phyloP scores from a whole-genome alignment of 1,140 invertebrate genomes.

The Galleria mellonella region DNA sequence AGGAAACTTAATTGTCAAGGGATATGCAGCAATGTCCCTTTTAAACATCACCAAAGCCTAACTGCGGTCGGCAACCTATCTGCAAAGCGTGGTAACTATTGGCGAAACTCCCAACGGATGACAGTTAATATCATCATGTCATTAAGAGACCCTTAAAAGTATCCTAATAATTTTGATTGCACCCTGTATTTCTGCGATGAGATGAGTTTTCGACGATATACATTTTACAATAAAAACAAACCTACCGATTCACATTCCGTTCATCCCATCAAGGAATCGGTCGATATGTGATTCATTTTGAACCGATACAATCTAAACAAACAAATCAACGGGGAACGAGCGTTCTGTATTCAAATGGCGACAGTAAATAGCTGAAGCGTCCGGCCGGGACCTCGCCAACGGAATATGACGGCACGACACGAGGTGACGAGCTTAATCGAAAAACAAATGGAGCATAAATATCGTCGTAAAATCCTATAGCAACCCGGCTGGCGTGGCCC shows the following conservation, averaged over 20 bases:
- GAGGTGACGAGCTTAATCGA: conserved; percentile 40
- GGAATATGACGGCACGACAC: conserved; percentile 11
- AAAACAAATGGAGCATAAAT: conserved; percentile 40
- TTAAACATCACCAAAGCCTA: too few relatives aligned
- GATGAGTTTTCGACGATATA: too few relatives aligned
- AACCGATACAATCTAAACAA: conserved; percentile 26
- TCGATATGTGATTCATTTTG: conserved; percentile 13
- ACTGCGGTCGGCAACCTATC: too few relatives aligned
- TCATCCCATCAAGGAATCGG: conserved; percentile 11
- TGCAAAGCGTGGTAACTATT: too few relatives aligned
- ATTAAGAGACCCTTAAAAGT: too few relatives aligned
- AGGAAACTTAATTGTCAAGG: too few relatives aligned
- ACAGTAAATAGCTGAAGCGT: conserved; percentile 20
- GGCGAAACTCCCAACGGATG: too few relatives aligned
- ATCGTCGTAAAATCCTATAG: conserved; percentile 13
- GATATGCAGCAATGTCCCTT: too few relatives aligned
- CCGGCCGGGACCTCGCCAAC: conserved; percentile 8
- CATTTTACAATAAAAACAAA: neutral
- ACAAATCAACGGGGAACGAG: conserved; percentile 24
- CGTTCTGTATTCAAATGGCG: conserved; percentile 21
- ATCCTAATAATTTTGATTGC: too few relatives aligned
- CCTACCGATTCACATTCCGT: conserved; percentile 1
- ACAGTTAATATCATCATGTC: too few relatives aligned
- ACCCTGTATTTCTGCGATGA: neutral
- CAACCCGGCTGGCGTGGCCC: too few relatives aligned